Percentiles rank a stretch among this genome's conserved stretches.
phyloP scores from a whole-genome alignment of 2,888 invertebrate genomes.

The Oscheius sp. region DNA sequence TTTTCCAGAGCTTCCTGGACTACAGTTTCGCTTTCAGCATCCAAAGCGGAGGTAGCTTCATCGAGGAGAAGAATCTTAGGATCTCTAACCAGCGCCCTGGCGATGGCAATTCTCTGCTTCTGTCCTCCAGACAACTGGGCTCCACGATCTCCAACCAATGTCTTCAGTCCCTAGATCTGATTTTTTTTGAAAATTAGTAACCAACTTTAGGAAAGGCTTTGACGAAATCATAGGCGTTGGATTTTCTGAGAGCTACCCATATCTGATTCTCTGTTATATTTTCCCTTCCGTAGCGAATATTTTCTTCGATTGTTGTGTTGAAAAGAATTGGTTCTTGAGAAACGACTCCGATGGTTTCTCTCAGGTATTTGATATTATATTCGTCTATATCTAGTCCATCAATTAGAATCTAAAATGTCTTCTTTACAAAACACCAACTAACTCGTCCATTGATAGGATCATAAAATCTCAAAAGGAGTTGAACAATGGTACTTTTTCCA shows the following conservation, averaged over 20 bases:
- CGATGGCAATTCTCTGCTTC: conserved; percentile 60
- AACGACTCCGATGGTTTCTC: conserved; percentile 71
- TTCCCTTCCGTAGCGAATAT: conserved; percentile 70
- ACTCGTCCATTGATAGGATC: conserved; percentile 54
- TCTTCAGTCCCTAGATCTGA: conserved; percentile 49
- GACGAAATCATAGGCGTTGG: conserved; percentile 72
- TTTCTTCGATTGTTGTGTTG: conserved; percentile 73
- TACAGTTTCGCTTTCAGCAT: conserved; percentile 80
- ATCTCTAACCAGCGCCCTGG: conserved; percentile 39
- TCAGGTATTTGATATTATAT: conserved; percentile 72
- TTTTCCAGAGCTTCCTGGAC: conserved; percentile 76
- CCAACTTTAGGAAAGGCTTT: conserved; percentile 61
- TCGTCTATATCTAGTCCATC: conserved; percentile 71
- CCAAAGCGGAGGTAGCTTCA: conserved; percentile 77
- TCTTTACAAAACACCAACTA: too few relatives aligned
- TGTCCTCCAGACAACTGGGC: conserved; percentile 72
- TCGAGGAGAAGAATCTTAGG: conserved; percentile 73
- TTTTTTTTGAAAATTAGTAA: background rate
- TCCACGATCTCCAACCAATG: conserved; percentile 71
- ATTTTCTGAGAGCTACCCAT: conserved; percentile 62
- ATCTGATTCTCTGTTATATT: conserved; percentile 47
- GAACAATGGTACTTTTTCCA: conserved; percentile 59
- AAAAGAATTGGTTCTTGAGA: conserved; percentile 77
- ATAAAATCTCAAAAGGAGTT: conserved; percentile 64
- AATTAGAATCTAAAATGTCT: conserved; percentile 69